Evolutionary conservation across 2,888 invertebrate genomes (phyloP).

Genomic region (Galerucella nymphaeae): DNA sequence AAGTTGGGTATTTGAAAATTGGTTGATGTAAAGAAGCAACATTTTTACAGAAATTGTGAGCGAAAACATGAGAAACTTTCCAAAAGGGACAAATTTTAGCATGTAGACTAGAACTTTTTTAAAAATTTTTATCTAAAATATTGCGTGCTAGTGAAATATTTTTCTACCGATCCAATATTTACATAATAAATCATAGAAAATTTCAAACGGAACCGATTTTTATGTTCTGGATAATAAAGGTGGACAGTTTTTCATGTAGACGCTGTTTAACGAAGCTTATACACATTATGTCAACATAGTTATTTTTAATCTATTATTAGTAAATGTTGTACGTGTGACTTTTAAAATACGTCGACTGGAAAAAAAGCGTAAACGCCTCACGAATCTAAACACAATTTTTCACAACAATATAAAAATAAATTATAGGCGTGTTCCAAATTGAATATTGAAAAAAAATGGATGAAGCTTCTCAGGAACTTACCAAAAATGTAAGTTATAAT

Average conservation of each 20-base stretch:
- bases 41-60: no score
- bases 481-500: no score
- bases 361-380: not conserved
- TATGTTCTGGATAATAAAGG: not conserved
- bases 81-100: no score
- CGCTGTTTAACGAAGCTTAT: not conserved
- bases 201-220: not conserved
- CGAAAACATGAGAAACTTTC: no score
- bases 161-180: not conserved
- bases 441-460: no score
- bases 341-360: not conserved
- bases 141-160: no score
- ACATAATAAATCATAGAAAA: not conserved
- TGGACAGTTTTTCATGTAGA: not conserved
- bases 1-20: no score
- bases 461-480: no score
- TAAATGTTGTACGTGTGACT: not conserved
- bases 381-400: not conserved
- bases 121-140: no score
- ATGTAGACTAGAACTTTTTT: no score
- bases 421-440: no score
- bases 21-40: no score
- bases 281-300: conserved; percentile 4
- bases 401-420: not conserved
- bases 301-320: conserved; percentile 1